Evolutionary conservation across 1,140 invertebrate genomes (phyloP).

Genomic region (Papilio aristodemus): DNA sequence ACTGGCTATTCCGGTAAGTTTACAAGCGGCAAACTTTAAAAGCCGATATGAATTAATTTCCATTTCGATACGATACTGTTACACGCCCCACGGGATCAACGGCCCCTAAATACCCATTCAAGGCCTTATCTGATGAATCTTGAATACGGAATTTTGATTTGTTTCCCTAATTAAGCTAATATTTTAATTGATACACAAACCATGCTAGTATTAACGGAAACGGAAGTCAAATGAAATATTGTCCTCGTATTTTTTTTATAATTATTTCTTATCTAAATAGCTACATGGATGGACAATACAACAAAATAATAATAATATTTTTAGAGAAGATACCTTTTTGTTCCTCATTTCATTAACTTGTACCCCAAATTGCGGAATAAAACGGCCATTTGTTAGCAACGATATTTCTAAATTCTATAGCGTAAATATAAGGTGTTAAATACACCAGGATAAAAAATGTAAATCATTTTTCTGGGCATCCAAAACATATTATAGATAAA

Average conservation of each 20-base stretch:
- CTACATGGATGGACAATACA: background rate
- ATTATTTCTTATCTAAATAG: slow-evolving; percentile 2
- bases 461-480: no score
- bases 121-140: slow-evolving; percentile 14
- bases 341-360: no score
- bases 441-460: no score
- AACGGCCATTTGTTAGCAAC: no score
- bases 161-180: slow-evolving; percentile 4
- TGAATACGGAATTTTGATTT: slow-evolving; percentile 10
- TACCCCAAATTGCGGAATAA: no score
- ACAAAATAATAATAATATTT: background rate
- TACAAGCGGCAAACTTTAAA: background rate
- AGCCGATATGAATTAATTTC: slow-evolving; percentile 2
- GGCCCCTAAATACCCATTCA: background rate
- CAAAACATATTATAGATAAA: no score
- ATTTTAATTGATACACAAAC: background rate
- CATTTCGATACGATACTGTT: slow-evolving; percentile 22
- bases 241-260: background rate
- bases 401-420: no score
- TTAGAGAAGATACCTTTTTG: no score
- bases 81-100: slow-evolving; percentile 21
- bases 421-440: no score
- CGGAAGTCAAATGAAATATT: slow-evolving; percentile 8
- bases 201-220: slow-evolving; percentile 1
- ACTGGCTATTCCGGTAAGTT: background rate